Conservation (phyloP, 2,797 vertebrate species). For the Cuculus canorus region DNA sequence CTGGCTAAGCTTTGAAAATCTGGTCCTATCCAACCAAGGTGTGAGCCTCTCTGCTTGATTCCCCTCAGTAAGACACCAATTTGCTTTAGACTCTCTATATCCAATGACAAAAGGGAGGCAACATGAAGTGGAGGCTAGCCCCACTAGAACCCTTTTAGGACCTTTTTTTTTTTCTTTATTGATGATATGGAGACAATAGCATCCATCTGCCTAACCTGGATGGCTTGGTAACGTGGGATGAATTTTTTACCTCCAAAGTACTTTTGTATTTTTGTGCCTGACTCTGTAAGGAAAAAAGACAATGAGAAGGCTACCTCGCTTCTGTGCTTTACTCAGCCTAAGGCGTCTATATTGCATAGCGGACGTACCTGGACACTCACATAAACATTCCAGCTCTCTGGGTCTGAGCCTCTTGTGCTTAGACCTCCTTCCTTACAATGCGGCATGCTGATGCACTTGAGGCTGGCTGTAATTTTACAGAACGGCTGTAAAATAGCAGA, state of each 20-base stretch:
- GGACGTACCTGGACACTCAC: neutral
- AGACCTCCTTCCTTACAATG: accelerated
- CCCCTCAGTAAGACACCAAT: neutral
- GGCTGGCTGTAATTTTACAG: neutral
- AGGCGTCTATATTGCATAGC: neutral
- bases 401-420: neutral
- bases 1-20: neutral
- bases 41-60: neutral
- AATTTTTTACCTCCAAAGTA: neutral
- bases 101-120: neutral
- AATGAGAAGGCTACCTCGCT: neutral
- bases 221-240: neutral
- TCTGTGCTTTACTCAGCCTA: neutral
- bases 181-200: neutral
- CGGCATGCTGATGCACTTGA: neutral
- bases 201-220: neutral
- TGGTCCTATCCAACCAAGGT: neutral
- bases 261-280: neutral
- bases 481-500: neutral
- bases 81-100: neutral
- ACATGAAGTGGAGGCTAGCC: neutral
- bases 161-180: neutral
- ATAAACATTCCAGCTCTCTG: neutral
- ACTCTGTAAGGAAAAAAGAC: neutral
- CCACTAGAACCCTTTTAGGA: neutral